phyloP scores from a whole-genome alignment of 1,140 invertebrate genomes.

The Drosophila punjabiensis region DNA sequence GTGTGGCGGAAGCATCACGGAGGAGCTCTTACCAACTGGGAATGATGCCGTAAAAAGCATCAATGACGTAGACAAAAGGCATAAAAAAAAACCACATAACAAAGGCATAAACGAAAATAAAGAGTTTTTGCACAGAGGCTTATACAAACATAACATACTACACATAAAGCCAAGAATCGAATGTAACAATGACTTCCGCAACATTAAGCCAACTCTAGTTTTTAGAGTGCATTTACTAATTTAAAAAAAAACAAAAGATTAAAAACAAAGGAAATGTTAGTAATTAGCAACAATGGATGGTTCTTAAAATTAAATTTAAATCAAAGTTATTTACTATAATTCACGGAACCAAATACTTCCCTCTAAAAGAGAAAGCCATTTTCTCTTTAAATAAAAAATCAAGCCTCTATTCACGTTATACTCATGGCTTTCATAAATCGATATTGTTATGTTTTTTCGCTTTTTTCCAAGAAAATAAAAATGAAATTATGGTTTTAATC shows the following conservation, averaged over 20 bases:
- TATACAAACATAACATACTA: neutral
- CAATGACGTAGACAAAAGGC: conserved; percentile 20
- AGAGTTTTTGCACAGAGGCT: neutral
- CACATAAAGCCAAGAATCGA: neutral
- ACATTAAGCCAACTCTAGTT: neutral
- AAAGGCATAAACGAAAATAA: conserved; percentile 14
- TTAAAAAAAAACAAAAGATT: neutral
- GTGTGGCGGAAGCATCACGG: neutral
- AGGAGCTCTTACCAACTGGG: neutral
- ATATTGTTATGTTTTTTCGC: neutral
- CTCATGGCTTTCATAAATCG: conserved; percentile 6
- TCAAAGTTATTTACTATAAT: neutral
- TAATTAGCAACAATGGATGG: neutral
- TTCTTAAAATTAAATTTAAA: neutral
- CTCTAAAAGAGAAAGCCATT: neutral
- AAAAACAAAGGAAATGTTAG: neutral
- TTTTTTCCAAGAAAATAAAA: conserved; percentile 20
- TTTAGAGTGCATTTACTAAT: neutral
- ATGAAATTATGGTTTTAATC: conserved; percentile 49
- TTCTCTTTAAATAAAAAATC: neutral
- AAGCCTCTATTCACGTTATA: neutral
- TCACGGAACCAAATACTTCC: neutral
- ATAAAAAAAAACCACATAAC: conserved; percentile 1
- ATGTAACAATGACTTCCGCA: conserved; percentile 13
- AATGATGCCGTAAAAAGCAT: conserved; percentile 17